Conservation (phyloP, 2,797 vertebrate species). For the Gephyroberyx darwinii region DNA sequence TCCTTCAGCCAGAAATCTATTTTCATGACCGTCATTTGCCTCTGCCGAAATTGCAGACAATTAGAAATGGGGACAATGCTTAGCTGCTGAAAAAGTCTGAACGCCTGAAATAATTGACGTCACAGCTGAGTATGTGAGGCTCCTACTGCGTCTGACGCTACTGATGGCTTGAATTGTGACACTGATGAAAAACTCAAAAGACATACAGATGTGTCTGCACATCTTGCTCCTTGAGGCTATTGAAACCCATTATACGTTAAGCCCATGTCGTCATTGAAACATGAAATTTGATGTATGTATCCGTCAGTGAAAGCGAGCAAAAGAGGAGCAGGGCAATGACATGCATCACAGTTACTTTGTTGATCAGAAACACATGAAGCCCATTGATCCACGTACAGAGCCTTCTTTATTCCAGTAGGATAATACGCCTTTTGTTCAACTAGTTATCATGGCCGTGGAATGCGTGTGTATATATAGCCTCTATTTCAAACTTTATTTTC, state of each 20-base stretch:
- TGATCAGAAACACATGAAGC: slow-evolving; percentile 75
- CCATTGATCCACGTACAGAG: slow-evolving; percentile 73
- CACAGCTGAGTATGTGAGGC: not conserved
- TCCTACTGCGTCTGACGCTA: not conserved
- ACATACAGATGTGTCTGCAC: slow-evolving; percentile 5
- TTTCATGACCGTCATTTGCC: slow-evolving; percentile 35
- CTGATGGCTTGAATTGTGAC: not conserved
- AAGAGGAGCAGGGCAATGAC: slow-evolving; percentile 50
- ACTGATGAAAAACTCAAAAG: not conserved
- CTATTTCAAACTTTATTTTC: slow-evolving; percentile 44
- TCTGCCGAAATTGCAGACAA: slow-evolving; percentile 37
- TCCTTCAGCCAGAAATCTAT: slow-evolving; percentile 31
- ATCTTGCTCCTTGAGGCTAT: slow-evolving; percentile 1
- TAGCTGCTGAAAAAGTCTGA: slow-evolving; percentile 12
- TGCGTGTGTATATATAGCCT: slow-evolving; percentile 57
- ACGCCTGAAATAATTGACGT: no score
- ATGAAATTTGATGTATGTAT: slow-evolving; percentile 23
- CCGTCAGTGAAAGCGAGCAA: slow-evolving; percentile 31
- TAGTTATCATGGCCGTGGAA: slow-evolving; percentile 55
- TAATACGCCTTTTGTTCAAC: slow-evolving; percentile 72
- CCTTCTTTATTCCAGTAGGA: slow-evolving; percentile 62
- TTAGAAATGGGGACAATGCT: slow-evolving; percentile 7
- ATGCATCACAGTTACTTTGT: slow-evolving; percentile 41
- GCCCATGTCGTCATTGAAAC: slow-evolving; percentile 1
- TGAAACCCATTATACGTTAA: slow-evolving; percentile 23